Evolutionary conservation across 2,113 vertebrate genomes (phyloP).

Genomic region (Callospermophilus lateralis): DNA sequence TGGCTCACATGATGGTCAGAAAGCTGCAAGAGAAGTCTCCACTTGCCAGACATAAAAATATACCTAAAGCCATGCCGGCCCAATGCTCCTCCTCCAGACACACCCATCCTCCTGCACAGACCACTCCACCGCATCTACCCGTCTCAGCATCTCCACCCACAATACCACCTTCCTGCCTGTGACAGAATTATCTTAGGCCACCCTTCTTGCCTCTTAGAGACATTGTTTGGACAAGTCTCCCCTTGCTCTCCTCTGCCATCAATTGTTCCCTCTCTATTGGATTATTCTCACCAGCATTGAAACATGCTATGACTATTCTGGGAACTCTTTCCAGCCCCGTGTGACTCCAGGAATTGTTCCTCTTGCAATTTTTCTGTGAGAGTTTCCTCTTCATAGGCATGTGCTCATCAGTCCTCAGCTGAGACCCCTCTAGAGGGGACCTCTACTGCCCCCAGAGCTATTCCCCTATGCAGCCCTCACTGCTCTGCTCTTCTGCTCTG

Average conservation of each 20-base stretch:
- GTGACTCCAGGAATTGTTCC: not conserved
- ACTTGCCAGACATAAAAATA: too few species aligned
- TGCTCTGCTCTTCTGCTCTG: not conserved
- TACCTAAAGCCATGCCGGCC: too few species aligned
- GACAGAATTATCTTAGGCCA: not conserved
- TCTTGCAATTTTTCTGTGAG: not conserved
- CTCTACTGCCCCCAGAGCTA: not conserved
- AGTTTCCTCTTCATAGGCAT: not conserved
- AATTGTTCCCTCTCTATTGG: not conserved
- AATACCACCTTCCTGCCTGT: not conserved
- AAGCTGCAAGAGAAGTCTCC: too few species aligned
- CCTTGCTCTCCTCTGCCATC: too few species aligned
- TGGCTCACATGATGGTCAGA: too few species aligned
- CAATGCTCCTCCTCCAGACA: too few species aligned
- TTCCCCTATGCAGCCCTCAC: not conserved
- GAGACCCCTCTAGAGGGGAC: not conserved
- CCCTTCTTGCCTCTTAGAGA: not conserved
- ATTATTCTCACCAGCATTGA: not conserved
- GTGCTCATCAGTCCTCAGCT: not conserved
- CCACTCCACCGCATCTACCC: fast-evolving
- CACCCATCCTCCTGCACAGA: too few species aligned
- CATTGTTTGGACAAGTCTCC: not conserved
- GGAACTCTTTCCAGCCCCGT: not conserved
- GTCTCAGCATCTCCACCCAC: not conserved
- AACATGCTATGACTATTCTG: too few species aligned